phyloP scores from a whole-genome alignment of 2,888 invertebrate genomes.

The Odontomyia ornata region DNA sequence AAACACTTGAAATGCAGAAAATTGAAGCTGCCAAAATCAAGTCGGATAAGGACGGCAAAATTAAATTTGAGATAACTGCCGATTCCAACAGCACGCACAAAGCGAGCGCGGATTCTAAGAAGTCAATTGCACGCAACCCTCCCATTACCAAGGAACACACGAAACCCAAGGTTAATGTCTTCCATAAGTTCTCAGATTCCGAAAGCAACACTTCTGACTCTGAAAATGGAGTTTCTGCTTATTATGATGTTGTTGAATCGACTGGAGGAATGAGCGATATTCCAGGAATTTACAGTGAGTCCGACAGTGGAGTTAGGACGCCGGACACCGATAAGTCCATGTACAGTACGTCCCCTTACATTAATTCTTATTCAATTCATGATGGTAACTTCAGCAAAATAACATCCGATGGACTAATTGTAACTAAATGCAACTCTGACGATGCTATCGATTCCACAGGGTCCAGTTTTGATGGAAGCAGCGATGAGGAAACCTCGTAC shows the following conservation, averaged over 20 bases:
- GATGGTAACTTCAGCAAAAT: conserved; percentile 64
- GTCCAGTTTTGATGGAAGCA: conserved; percentile 64
- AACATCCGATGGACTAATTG: conserved; percentile 63
- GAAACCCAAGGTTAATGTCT: conserved; percentile 72
- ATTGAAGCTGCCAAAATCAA: conserved; percentile 59
- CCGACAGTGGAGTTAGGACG: conserved; percentile 22
- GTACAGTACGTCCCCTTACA: conserved; percentile 62
- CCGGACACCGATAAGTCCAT: conserved; percentile 51
- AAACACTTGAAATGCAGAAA: conserved; percentile 74
- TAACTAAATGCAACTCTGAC: conserved; percentile 63
- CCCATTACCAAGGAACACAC: conserved; percentile 74
- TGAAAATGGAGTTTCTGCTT: conserved; percentile 64
- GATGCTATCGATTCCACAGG: conserved; percentile 63
- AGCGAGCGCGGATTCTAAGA: conserved; percentile 53
- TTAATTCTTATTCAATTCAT: conserved; percentile 63
- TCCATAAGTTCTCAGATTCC: conserved; percentile 69
- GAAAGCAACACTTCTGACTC: conserved; percentile 71
- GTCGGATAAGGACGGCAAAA: conserved; percentile 55
- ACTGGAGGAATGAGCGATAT: conserved; percentile 51
- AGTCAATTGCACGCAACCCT: conserved; percentile 68
- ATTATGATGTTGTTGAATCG: conserved; percentile 63
- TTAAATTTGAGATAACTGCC: conserved; percentile 62
- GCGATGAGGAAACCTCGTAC: conserved; percentile 62
- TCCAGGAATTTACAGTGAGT: conserved; percentile 28
- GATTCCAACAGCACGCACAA: conserved; percentile 55